Evolutionary conservation across 2,888 invertebrate species (phyloP).

Genomic region (Aleiodes testaceus): DNA sequence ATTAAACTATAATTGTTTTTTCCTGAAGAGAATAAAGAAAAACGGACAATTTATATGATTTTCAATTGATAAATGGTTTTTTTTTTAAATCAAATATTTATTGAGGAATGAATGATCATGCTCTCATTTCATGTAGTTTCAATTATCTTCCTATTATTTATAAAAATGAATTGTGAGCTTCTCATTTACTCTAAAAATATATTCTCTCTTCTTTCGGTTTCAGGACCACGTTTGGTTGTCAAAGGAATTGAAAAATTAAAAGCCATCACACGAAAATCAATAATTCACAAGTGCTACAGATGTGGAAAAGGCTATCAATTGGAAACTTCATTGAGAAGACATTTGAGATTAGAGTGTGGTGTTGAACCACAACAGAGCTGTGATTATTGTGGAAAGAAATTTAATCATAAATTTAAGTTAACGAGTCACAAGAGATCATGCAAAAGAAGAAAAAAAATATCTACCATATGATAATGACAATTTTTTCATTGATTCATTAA

Average conservation of each 20-base stretch:
- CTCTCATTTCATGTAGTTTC: conserved; percentile 12
- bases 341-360: conserved; percentile 62
- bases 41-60: conserved; percentile 8
- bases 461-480: background rate
- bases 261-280: conserved; percentile 41
- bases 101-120: conserved; percentile 13
- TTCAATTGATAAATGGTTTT: conserved; percentile 30
- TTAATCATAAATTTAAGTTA: conserved; percentile 57
- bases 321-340: conserved; percentile 56
- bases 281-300: conserved; percentile 54
- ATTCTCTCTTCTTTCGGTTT: conserved; percentile 30
- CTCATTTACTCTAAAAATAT: background rate
- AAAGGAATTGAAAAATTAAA: conserved; percentile 53
- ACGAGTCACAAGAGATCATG: conserved; percentile 55
- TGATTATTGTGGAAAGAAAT: conserved; percentile 59
- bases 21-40: background rate
- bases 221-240: conserved; percentile 53
- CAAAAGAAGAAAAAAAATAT: conserved; percentile 48
- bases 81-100: conserved; percentile 10
- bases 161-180: background rate
- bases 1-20: conserved; percentile 31
- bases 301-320: conserved; percentile 56
- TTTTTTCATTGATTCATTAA: no score
- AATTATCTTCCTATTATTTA: no score
- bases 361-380: conserved; percentile 62